These are phyloP conservation scores for Chionoecetes opilio DNA, from an alignment of 1,140 invertebrate genomes.

Conservation along the genomic window DNA sequence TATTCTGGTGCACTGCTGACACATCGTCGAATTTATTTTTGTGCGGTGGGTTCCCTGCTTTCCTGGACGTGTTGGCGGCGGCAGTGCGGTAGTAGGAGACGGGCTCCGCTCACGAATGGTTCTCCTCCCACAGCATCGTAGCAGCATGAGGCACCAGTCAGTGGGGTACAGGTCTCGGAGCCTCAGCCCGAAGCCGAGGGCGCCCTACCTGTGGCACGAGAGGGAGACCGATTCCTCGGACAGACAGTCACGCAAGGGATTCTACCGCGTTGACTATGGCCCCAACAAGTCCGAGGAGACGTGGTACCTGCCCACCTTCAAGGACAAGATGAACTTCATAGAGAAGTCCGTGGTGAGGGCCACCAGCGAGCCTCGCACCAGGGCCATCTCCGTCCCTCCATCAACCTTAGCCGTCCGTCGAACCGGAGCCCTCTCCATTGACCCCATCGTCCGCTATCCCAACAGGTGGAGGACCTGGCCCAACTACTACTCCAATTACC, in stretches of 20 bases:
- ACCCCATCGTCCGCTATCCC: neutral
- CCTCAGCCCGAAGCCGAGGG: neutral
- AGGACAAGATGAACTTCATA: conserved; percentile 65
- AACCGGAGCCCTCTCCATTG: neutral
- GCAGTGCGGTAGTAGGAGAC: neutral
- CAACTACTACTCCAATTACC: conserved; percentile 3
- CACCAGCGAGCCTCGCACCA: neutral
- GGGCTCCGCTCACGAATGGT: conserved; percentile 1
- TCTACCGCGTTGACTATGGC: conserved; percentile 67
- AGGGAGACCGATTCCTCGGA: conserved; percentile 37
- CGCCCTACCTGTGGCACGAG: conserved; percentile 63
- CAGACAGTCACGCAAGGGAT: conserved; percentile 59
- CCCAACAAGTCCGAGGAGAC: neutral
- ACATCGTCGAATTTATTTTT: conserved; percentile 21
- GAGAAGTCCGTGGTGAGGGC: neutral
- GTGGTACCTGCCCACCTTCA: conserved; percentile 63
- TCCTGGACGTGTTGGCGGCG: neutral
- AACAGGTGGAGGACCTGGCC: neutral
- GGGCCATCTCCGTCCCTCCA: conserved; percentile 32
- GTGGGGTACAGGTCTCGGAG: neutral
- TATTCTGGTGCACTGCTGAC: neutral
- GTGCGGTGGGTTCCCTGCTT: neutral
- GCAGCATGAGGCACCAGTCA: neutral
- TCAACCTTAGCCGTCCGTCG: neutral
- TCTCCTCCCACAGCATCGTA: neutral